phyloP scores from a whole-genome alignment of 2,797 vertebrate genomes.

The Glyptemys insculpta region DNA sequence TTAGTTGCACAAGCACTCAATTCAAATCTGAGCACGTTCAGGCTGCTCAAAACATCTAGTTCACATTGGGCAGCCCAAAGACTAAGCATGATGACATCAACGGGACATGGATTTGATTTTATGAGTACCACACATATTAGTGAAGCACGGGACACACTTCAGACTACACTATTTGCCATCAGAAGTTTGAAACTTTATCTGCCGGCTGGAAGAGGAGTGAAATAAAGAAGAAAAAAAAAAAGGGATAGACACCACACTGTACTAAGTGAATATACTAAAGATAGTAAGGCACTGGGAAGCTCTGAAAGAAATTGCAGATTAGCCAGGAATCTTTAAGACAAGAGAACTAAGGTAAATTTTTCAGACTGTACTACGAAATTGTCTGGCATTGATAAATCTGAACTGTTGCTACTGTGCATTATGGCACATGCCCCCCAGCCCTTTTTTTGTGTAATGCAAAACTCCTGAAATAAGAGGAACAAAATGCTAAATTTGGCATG shows the following conservation, averaged over 20 bases:
- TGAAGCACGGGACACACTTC: neutral
- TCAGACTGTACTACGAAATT: neutral
- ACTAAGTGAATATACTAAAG: neutral
- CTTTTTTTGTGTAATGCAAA: constrained; percentile 26
- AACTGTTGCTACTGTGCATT: neutral
- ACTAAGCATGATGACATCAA: neutral
- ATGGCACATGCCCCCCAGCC: neutral
- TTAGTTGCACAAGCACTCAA: neutral
- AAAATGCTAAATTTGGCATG: constrained; percentile 4
- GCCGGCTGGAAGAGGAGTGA: neutral
- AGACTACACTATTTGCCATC: neutral
- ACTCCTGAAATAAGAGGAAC: constrained; percentile 16
- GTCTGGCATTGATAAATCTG: neutral
- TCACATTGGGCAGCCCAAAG: neutral
- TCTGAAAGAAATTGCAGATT: neutral
- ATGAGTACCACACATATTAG: neutral
- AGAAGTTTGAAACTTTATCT: neutral
- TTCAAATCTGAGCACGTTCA: neutral
- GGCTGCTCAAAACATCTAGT: neutral
- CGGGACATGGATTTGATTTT: neutral
- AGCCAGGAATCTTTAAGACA: neutral
- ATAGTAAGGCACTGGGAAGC: neutral
- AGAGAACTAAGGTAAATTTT: constrained; percentile 3
- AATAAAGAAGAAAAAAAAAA: neutral
- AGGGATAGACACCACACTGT: neutral